Evolutionary conservation across 92 coral and sea anemone genomes (phyloP), one percentile per base, ranked within the genome.

Genomic region (Desmophyllum pertusum): DNA sequence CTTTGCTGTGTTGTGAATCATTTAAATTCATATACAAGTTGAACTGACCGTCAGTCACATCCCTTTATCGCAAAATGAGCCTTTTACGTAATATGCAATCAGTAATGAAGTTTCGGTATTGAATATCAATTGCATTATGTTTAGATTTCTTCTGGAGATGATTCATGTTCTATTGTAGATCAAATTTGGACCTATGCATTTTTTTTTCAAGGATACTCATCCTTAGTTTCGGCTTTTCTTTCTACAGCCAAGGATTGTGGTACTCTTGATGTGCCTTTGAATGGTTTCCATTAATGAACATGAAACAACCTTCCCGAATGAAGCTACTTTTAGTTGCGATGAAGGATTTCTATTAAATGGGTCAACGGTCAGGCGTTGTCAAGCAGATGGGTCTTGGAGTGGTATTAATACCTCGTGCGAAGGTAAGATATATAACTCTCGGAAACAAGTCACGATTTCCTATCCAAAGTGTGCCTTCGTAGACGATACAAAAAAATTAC

Each of bases 181-280:
- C 6, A 6, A 27, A 10, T 2, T 4, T 25, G 11, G 33, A 25
- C 65, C 21, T n/a, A n/a, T n/a, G n/a, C n/a, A 21, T 25, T 59
- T 29, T 59, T 3, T 59, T 8, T 4, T 27, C 33, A n/a, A n/a
- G n/a, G 8, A 59, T 59, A 25, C 31, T 25, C 15, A 59, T 7
- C 65, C 11, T 25, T 9, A 0, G 11, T 23, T n/a, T n/a, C n/a
- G 35, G 1, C 45, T 3, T 14, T 37, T 2, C 15, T 37, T 67
- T 33, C 25, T 35, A 15, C 43, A 89, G 92, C 92, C 3, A 70
- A 42, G 14, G 90, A 89, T 50, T 68, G 92, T 52, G 92, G 92
- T 19, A 33, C 61, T 45, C 90, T 89, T 14, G 48, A 59, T n/a
- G 53, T 50, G 7, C 92, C 92, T 5, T 1, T 36, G 33, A 89